Evolutionary conservation across 2,888 invertebrate genomes (phyloP).

Genomic region (Proisotoma minuta): DNA sequence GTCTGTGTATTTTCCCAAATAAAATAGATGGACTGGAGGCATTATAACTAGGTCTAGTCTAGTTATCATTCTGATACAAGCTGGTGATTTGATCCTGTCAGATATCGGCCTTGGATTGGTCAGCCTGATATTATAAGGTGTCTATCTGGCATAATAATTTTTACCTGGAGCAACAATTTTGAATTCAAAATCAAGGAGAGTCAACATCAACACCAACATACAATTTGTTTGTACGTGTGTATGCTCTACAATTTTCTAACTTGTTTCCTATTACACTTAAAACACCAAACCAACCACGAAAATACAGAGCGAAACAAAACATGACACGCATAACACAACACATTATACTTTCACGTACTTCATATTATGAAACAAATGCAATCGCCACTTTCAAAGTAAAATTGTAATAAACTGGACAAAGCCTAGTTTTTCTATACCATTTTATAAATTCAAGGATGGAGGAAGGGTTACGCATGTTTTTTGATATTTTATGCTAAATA

Average conservation of each 20-base stretch:
- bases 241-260: constrained; percentile 13
- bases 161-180: constrained; percentile 6
- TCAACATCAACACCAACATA: constrained; percentile 4
- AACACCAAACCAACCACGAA: not conserved
- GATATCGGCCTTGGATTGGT: too few species aligned
- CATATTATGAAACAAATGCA: not conserved
- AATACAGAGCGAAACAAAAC: not conserved
- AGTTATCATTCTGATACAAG: too few species aligned
- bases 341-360: not conserved
- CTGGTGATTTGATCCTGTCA: too few species aligned
- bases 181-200: not conserved
- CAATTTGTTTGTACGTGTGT: constrained; percentile 21
- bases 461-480: too few species aligned
- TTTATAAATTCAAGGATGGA: too few species aligned
- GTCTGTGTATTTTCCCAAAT: too few species aligned
- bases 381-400: not conserved
- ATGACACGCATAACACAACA: not conserved
- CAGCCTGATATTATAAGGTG: not conserved
- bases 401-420: not conserved
- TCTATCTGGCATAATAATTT: not conserved
- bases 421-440: too few species aligned
- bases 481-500: too few species aligned
- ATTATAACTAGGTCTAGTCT: constrained; percentile 8
- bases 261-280: not conserved
- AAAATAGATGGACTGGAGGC: too few species aligned